A percentile compares a stretch with the other conserved stretches of the same genome.
Conservation (phyloP, 2,113 vertebrate species). For the Podarcis raffonei region DNA sequence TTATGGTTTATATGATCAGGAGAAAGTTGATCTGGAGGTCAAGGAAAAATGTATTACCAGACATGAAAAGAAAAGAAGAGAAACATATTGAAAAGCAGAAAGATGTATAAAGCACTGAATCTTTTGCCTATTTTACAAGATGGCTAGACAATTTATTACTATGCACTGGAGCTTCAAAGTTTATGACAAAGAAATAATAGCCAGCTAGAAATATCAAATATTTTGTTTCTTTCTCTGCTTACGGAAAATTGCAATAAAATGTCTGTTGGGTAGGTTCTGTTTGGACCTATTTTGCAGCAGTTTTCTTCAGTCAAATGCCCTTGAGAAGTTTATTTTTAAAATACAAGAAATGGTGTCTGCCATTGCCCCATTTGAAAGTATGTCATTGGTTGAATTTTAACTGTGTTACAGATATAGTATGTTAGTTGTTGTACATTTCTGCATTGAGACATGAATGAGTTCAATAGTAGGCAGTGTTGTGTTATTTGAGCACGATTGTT, state of each 20-base stretch:
- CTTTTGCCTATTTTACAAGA: slow-evolving; percentile 64
- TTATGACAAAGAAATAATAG: slow-evolving; percentile 12
- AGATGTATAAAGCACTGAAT: slow-evolving; percentile 61
- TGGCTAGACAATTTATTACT: slow-evolving; percentile 38
- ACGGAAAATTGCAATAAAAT: slow-evolving; percentile 7
- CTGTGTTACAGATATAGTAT: background rate
- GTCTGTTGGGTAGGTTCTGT: background rate
- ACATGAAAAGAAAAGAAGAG: slow-evolving; percentile 24
- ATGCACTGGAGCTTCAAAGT: slow-evolving; percentile 11
- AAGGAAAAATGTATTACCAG: slow-evolving; percentile 61
- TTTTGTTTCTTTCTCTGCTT: slow-evolving; percentile 9
- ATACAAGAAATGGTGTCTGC: background rate
- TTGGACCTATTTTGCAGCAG: background rate
- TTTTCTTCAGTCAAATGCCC: background rate
- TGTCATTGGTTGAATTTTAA: background rate
- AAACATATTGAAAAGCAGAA: slow-evolving; percentile 57
- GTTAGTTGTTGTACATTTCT: background rate
- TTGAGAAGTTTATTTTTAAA: background rate
- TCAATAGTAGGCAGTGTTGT: background rate
- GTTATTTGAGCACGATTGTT: background rate
- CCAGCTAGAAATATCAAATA: background rate
- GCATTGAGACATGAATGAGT: background rate
- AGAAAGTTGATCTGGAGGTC: slow-evolving; percentile 55
- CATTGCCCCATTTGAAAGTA: background rate
- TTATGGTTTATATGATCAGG: slow-evolving; percentile 27